Evolutionary conservation across 2,113 vertebrate genomes (phyloP), one percentile per base, ranked within the genome.

Genomic region (Antennarius striatus): DNA sequence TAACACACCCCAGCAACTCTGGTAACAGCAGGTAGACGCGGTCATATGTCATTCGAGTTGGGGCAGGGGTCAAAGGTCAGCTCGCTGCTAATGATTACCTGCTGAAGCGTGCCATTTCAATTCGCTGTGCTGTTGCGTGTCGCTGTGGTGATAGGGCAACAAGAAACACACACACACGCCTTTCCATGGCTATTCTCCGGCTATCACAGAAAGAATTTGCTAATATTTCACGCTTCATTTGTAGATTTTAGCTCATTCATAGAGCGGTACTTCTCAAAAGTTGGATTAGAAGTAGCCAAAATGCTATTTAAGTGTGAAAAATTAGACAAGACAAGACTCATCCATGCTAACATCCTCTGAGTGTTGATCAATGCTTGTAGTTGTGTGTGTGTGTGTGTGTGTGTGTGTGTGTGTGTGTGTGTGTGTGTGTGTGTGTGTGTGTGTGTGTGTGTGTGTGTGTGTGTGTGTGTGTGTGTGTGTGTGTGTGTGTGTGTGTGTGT

Each of bases 1-100:
- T 14, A 5, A 48, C 53, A 30, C 75, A 48, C 50, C 36, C 74
- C 80, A 70, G 55, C 6, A 52, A 47, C 55, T 75, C 68, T 53
- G 8, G 22, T 14, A 79, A 75, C 86, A 88, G 85, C 89, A 89
- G 85, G 86, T 82, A 82, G 63, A 77, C 2, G 59, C 4, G 15
- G 32, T 60, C 74, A 71, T 79, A 79, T 83, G 82, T 71, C 79
- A 79, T 58, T 39, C 14, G 76, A 82, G n/a, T 43, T 64, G 15
- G 22, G 70, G 46, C 67, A 55, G 55, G 63, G 80, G 79, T 82
- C 84, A 86, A 63, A 86, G 88, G 78, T 86, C 62, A 0, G 50
- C 30, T 40, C 32, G 17, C 70, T 40, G 15, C 63, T 76, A 80
- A 80, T 78, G 71, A 83, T 75, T 77, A 81, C 69, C 84, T 84